Conservation (phyloP, 2,113 vertebrate species). For the Psammodynastes pulverulentus region DNA sequence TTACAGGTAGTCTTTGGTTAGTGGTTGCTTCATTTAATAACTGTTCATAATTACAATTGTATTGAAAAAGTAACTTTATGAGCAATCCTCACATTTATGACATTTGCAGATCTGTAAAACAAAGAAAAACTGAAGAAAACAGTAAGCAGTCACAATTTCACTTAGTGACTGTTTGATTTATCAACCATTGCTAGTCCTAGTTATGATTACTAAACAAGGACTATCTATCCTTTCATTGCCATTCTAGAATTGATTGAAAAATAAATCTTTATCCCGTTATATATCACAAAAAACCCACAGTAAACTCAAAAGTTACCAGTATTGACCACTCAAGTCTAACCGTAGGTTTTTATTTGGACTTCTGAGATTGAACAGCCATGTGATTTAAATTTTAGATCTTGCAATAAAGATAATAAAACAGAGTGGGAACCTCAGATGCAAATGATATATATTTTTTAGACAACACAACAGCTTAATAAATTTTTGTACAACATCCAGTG, state of each 20-base stretch:
- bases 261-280: background rate
- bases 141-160: background rate
- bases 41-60: background rate
- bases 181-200: background rate
- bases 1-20: background rate
- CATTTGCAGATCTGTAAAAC: background rate
- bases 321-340: background rate
- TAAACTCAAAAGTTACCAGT: background rate
- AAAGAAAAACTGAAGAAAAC: background rate
- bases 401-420: conserved; percentile 10
- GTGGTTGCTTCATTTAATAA: background rate
- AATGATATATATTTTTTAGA: conserved; percentile 16
- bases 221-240: background rate
- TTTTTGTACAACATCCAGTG: background rate
- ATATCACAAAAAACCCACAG: background rate
- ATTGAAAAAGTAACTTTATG: background rate
- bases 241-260: background rate
- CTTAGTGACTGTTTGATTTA: background rate
- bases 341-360: background rate
- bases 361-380: background rate
- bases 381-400: background rate
- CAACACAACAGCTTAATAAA: background rate
- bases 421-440: background rate
- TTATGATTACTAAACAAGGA: background rate
- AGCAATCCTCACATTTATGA: background rate